Evolutionary conservation across 1,140 invertebrate genomes (phyloP).

Genomic region (Drosophila sturtevanti): DNA sequence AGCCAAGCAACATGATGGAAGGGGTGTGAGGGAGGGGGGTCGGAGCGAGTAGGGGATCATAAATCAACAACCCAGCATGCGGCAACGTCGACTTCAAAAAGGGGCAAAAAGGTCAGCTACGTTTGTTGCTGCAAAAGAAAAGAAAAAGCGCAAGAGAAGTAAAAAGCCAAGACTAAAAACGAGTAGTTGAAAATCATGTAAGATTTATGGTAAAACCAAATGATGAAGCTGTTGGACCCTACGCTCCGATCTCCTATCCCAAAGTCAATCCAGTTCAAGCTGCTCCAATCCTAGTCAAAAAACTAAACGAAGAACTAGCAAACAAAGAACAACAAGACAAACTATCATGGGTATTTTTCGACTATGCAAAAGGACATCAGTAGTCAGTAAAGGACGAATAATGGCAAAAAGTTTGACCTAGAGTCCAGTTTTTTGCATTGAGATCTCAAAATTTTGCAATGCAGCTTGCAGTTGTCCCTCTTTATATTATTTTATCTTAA

Average conservation of each 20-base stretch:
- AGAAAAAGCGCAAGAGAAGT: slow-evolving; percentile 12
- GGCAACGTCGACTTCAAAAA: slow-evolving; percentile 32
- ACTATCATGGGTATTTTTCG: slow-evolving; percentile 13
- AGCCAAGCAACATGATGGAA: slow-evolving; percentile 38
- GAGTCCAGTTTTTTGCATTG: background rate
- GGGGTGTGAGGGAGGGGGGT: background rate
- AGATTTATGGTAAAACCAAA: slow-evolving; percentile 69
- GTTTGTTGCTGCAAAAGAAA: slow-evolving; percentile 11
- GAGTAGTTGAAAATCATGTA: slow-evolving; percentile 58
- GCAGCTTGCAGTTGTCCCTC: background rate
- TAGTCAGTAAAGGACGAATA: background rate
- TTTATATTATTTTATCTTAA: too few species aligned
- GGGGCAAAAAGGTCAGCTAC: slow-evolving; percentile 43
- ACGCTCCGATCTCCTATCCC: background rate
- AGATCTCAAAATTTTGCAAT: background rate
- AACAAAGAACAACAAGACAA: slow-evolving; percentile 5
- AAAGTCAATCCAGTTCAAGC: slow-evolving; percentile 7
- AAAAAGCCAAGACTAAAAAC: slow-evolving; percentile 32
- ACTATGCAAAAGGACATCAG: background rate
- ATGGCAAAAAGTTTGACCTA: background rate
- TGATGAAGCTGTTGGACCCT: slow-evolving; percentile 60
- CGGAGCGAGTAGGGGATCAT: slow-evolving; percentile 35
- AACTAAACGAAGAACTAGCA: background rate
- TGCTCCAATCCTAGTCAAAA: slow-evolving; percentile 5
- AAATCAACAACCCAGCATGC: slow-evolving; percentile 66